These are phyloP conservation scores for Callipepla californica DNA, from an alignment of 2,113 vertebrate species.

Conservation along the genomic window DNA sequence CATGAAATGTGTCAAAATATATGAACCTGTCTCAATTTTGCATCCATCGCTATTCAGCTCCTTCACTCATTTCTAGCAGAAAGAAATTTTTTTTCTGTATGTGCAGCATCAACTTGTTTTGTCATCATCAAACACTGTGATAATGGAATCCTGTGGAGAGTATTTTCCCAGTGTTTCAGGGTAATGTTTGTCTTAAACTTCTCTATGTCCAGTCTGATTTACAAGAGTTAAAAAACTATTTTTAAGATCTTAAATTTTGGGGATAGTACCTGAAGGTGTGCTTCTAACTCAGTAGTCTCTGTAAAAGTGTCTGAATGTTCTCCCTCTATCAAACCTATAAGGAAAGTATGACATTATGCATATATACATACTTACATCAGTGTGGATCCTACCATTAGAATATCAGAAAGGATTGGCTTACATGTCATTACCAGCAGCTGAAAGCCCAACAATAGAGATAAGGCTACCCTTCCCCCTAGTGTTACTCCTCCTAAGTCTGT, in stretches of 20 bases:
- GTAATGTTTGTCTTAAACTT: background rate
- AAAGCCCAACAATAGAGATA: background rate
- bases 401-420: background rate
- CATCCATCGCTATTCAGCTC: background rate
- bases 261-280: background rate
- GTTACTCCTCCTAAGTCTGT: background rate
- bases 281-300: background rate
- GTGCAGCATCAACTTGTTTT: background rate
- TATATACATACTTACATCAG: background rate
- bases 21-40: background rate
- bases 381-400: fast-evolving
- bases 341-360: background rate
- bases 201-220: background rate
- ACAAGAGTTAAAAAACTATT: background rate
- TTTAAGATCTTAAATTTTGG: background rate
- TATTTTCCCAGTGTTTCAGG: background rate
- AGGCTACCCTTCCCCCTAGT: background rate
- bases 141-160: background rate
- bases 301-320: background rate
- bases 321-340: fast-evolving
- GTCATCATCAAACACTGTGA: background rate
- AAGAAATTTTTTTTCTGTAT: background rate
- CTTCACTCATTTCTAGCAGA: background rate
- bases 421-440: background rate
- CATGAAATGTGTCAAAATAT: background rate